phyloP scores from a whole-genome alignment of 2,113 vertebrate genomes.

The Lamprotornis superbus region DNA sequence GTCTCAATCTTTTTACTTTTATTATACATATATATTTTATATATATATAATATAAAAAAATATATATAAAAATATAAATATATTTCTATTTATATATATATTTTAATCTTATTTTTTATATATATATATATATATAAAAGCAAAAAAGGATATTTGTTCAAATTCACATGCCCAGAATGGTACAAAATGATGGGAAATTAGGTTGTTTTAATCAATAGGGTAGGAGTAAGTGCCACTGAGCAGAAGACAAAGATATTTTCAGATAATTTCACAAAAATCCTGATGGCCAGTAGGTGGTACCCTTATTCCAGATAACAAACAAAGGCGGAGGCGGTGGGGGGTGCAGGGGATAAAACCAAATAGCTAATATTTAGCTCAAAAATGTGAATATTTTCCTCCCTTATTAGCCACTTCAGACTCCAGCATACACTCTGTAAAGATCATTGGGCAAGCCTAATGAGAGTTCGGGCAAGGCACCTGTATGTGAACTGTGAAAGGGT shows the following conservation, averaged over 20 bases:
- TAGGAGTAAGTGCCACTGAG: neutral
- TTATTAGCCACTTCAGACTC: neutral
- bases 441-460: neutral
- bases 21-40: neutral
- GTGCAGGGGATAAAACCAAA: rapidly evolving
- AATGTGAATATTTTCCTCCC: neutral
- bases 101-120: too few relatives aligned
- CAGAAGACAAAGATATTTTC: neutral
- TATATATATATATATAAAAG: neutral
- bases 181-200: neutral
- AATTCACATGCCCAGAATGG: neutral
- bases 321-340: rapidly evolving
- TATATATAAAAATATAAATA: neutral
- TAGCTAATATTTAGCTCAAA: neutral
- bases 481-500: neutral
- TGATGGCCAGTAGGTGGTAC: constrained; percentile 29
- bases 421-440: neutral
- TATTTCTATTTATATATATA: too few relatives aligned
- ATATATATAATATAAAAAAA: neutral
- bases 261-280: neutral
- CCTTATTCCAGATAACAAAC: neutral
- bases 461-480: neutral
- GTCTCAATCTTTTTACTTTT: neutral
- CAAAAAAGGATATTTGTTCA: neutral
- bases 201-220: neutral